A percentile compares a stretch with the other conserved stretches of the same genome.
phyloP scores from a whole-genome alignment of 2,888 invertebrate genomes.

The Cistogaster globosa region DNA sequence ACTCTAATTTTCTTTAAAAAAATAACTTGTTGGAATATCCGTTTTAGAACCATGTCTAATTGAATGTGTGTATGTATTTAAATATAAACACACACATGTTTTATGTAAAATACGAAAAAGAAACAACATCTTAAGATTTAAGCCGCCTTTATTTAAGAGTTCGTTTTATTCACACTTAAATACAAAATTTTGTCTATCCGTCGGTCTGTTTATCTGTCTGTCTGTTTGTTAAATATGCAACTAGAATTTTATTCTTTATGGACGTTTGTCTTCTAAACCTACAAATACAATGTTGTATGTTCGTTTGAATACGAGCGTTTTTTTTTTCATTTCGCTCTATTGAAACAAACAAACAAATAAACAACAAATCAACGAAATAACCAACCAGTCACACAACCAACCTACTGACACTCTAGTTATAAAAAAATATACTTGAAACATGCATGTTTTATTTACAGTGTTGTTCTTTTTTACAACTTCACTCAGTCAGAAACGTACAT shows the following conservation, averaged over 20 bases:
- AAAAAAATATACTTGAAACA: constrained; percentile 50
- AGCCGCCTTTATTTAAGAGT: constrained; percentile 67
- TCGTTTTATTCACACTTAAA: constrained; percentile 68
- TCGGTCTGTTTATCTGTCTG: not conserved
- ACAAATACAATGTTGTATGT: constrained; percentile 28
- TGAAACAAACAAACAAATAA: constrained; percentile 46
- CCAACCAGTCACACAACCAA: constrained; percentile 68
- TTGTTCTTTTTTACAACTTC: constrained; percentile 32
- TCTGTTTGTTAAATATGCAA: constrained; percentile 46
- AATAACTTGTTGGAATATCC: constrained; percentile 68
- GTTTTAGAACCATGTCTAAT: constrained; percentile 35
- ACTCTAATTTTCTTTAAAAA: constrained; percentile 56
- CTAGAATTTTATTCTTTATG: constrained; percentile 30
- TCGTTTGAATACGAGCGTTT: constrained; percentile 18
- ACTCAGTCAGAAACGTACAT: not conserved
- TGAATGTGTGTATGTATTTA: constrained; percentile 23
- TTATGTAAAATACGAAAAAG: constrained; percentile 13
- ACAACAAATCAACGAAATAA: constrained; percentile 63
- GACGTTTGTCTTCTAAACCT: constrained; percentile 46
- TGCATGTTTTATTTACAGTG: constrained; percentile 63
- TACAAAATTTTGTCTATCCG: constrained; percentile 54
- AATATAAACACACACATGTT: constrained; percentile 23
- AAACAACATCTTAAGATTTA: constrained; percentile 63
- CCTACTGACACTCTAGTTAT: constrained; percentile 65
- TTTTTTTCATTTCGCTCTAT: constrained; percentile 27